These are phyloP conservation scores for Odontomyia ornata DNA, from an alignment of 2,888 invertebrate genomes.

Conservation along the genomic window DNA sequence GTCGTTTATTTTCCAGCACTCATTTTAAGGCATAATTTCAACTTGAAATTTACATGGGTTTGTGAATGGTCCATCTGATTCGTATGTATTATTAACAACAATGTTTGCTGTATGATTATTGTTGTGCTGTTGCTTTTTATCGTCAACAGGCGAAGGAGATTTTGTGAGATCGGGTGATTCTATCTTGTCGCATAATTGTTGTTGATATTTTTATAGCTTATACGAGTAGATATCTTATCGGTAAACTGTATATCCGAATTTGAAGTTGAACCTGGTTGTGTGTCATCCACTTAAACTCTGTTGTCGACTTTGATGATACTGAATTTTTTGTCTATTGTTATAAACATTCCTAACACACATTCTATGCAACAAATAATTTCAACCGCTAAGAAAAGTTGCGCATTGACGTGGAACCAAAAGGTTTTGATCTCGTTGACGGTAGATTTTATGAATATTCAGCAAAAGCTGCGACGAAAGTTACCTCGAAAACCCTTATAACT, in stretches of 20 bases:
- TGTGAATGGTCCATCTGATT: conserved; percentile 59
- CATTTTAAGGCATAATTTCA: conserved; percentile 51
- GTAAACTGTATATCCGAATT: conserved; percentile 53
- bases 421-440: no score
- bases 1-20: conserved; percentile 43
- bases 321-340: conserved; percentile 68
- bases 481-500: no score
- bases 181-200: background rate
- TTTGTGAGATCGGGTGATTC: background rate
- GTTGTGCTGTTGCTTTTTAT: background rate
- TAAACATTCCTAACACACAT: no score
- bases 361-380: no score
- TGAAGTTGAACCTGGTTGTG: conserved; percentile 50
- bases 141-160: background rate
- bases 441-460: no score
- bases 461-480: no score
- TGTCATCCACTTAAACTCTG: conserved; percentile 24
- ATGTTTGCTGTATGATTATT: conserved; percentile 55
- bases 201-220: conserved; percentile 54
- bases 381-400: no score
- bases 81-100: conserved; percentile 70
- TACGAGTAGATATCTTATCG: conserved; percentile 53
- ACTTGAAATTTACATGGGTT: conserved; percentile 57
- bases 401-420: no score
- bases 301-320: conserved; percentile 52